Evolutionary conservation across 1,140 invertebrate species (phyloP), one percentile per base, ranked within the genome.

Genomic region (Pseudomyrmex sp.): DNA sequence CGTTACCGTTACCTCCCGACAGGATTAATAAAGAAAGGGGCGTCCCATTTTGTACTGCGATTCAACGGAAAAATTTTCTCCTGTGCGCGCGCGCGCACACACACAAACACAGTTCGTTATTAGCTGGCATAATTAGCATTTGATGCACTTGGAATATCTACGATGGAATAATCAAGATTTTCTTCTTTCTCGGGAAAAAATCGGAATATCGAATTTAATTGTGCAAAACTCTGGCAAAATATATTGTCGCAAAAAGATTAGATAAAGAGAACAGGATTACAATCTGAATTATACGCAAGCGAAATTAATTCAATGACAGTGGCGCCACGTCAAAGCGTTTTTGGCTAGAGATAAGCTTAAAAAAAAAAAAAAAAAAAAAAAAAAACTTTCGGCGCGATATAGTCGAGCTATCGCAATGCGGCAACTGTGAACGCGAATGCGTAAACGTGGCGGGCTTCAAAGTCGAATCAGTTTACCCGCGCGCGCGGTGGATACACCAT

Each of bases 401-500:
- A 80, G 2, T 54, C 54, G 66, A 50, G 54, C 66, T 80, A 70
- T 80, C 52, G 76, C 54, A 48, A 46, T 70, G 20, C 52, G 76
- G 65, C 65, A 59, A 72, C 54, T 12, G 66, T 18, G 66, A 56
- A 46, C 68, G 68, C 56, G 65, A 62, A 69, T 66, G 77, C 62
- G 83, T 70, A 70, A 69, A 80, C 83, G 50, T 20, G 69, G 50
- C n/a, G 69, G 23, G 82, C 58, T 84, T 73, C 68, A 87, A 88
- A 73, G 75, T 88, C 74, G 58, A 87, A 88, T 84, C 74, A 88
- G 83, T 88, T 88, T 75, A 84, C 77, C 56, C 72, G 80, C 68
- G 35, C 74, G 13, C 35, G 5, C 7, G 35, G 35, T 7, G 35
- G 35, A 35, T 35, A 62, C 80, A 69, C 46, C 75, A 84, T 80